Evolutionary conservation across 2,797 vertebrate genomes (phyloP), one percentile per base, ranked within the genome.

Genomic region (Lithobates pipiens): DNA sequence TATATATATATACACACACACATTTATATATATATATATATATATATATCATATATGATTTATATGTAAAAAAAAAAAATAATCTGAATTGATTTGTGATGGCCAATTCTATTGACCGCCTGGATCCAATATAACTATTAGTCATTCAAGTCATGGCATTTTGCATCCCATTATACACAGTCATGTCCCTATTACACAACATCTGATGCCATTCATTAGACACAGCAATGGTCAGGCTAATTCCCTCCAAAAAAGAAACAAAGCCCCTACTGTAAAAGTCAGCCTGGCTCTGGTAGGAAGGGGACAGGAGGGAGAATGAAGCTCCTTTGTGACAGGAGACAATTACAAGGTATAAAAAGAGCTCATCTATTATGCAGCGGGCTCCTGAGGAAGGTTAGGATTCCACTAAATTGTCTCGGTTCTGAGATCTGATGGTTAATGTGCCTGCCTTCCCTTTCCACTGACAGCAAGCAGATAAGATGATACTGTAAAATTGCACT

Each of bases 361-460:
- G 94, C 95, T 96, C 95, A 96, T 97, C 95, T 95, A 94, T 93
- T 95, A 96, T 97, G 95, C 96, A 95, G 96, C 94, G 96, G 96
- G 96, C 94, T 95, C 94, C 94, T 93, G 93, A 89, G 95, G 90
- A 92, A 94, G 92, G 93, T 93, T 90, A 91, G 92, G 95, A 91
- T 89, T 91, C 95, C 91, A 96, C 96, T 96, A 95, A 96, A 91
- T 89, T 91, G 88, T 94, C 94, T 95, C 95, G 95, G 95, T 96
- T 96, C 95, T 93, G 87, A 86, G 92, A 94, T 93, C 94, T 88
- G 92, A 88, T 95, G 95, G 95, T 96, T 97, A 95, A 96, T 96
- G 95, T 96, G 93, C 93, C 91, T 91, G 16, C 16, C 95, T 94
- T 94, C 27, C 23, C 61, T 92, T 93, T 90, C 91, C 93, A 90